phyloP scores from a whole-genome alignment of 2,797 vertebrate species.

The Todus mexicanus region DNA sequence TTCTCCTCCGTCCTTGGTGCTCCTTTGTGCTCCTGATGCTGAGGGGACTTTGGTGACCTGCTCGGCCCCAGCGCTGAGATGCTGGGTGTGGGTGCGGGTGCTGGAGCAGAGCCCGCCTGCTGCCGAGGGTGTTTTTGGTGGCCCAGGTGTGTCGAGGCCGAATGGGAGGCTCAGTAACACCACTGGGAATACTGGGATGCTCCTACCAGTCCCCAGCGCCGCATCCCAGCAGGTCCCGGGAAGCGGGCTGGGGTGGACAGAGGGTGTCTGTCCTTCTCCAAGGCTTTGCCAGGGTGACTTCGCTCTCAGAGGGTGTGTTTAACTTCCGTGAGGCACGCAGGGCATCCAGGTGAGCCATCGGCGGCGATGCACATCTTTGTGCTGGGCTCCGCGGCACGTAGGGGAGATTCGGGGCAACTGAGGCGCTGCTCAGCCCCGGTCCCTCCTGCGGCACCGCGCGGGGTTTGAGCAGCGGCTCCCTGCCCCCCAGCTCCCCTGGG shows the following conservation, averaged over 20 bases:
- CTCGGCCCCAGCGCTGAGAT: not conserved
- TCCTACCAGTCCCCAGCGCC: not conserved
- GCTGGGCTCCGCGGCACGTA: fast-evolving
- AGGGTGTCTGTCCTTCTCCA: not conserved
- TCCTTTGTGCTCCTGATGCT: fast-evolving
- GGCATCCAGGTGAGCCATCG: fast-evolving
- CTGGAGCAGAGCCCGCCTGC: not conserved
- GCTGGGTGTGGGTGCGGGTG: not conserved
- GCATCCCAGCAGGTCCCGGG: fast-evolving
- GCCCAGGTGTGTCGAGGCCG: fast-evolving
- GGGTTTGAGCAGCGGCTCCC: not conserved
- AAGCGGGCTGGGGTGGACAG: not conserved
- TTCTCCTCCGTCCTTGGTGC: fast-evolving
- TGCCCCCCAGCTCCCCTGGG: not conserved
- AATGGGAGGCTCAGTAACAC: not conserved
- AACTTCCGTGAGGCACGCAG: fast-evolving
- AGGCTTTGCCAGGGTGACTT: not conserved
- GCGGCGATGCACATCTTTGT: fast-evolving
- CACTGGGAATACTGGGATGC: not conserved
- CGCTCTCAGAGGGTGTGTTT: not conserved
- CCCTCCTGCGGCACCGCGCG: fast-evolving
- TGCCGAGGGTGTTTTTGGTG: too few species aligned
- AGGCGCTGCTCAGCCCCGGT: not conserved
- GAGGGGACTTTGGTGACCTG: not conserved
- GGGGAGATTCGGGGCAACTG: fast-evolving